phyloP scores from a whole-genome alignment of 2,888 invertebrate species.

The Augiades crinisus region DNA sequence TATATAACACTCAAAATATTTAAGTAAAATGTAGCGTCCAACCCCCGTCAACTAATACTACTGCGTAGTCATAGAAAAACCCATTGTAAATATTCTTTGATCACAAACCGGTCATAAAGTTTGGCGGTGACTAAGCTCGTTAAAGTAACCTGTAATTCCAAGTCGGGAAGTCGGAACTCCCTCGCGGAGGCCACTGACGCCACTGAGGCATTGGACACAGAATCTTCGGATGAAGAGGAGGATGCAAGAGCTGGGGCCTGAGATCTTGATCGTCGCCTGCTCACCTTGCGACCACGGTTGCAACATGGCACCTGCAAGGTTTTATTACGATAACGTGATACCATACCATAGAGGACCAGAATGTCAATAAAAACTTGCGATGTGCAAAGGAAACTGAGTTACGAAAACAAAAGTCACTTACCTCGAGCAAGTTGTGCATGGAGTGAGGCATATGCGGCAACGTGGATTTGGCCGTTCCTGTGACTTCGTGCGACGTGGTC shows the following conservation, averaged over 20 bases:
- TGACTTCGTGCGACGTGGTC: slow-evolving; percentile 68
- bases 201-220: slow-evolving; percentile 69
- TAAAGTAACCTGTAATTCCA: slow-evolving; percentile 63
- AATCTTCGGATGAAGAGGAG: slow-evolving; percentile 64
- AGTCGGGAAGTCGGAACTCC: slow-evolving; percentile 62
- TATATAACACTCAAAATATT: too few relatives aligned
- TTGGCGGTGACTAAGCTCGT: neutral
- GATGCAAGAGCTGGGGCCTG: slow-evolving; percentile 71
- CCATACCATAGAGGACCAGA: too few relatives aligned
- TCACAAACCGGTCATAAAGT: neutral
- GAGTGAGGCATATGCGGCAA: slow-evolving; percentile 77
- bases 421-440: slow-evolving; percentile 83
- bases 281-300: slow-evolving; percentile 61
- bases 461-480: slow-evolving; percentile 78
- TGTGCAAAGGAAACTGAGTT: too few relatives aligned
- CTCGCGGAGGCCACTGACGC: slow-evolving; percentile 71
- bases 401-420: too few relatives aligned
- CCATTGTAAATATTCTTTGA: too few relatives aligned
- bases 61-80: too few relatives aligned
- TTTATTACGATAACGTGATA: too few relatives aligned
- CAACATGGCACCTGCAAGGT: slow-evolving; percentile 60
- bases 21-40: too few relatives aligned
- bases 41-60: too few relatives aligned
- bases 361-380: too few relatives aligned
- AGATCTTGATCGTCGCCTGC: slow-evolving; percentile 65